phyloP scores from a whole-genome alignment of 2,888 invertebrate species.

The Pantelozetes paolii region DNA sequence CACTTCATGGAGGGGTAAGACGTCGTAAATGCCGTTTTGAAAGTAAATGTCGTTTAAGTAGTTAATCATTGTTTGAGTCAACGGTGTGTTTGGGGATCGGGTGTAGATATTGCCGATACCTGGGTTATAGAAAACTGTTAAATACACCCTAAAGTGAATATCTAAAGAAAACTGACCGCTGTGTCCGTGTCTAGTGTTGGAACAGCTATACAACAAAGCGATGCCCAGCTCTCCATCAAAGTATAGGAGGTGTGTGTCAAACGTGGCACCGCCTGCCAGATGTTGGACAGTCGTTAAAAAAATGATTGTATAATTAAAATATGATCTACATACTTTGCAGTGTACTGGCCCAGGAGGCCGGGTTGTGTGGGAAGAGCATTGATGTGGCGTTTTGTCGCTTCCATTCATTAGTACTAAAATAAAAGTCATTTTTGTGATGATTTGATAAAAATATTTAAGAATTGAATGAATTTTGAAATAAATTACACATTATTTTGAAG shows the following conservation, averaged over 20 bases:
- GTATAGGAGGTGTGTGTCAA: constrained; percentile 39
- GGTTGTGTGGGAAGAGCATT: constrained; percentile 20
- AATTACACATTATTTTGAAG: constrained; percentile 40
- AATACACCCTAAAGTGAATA: not conserved
- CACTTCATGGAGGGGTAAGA: constrained; percentile 35
- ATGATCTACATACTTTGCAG: constrained; percentile 28
- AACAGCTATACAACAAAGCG: constrained; percentile 37
- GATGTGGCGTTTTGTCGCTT: constrained; percentile 39
- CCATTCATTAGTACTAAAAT: constrained; percentile 37
- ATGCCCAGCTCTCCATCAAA: constrained; percentile 38
- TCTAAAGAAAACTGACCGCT: not conserved
- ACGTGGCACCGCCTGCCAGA: constrained; percentile 32
- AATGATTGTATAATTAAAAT: no score
- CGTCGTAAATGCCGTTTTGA: constrained; percentile 41
- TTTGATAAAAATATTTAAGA: no score
- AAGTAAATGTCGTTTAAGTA: constrained; percentile 36
- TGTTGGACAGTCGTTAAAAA: no score
- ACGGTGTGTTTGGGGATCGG: constrained; percentile 32
- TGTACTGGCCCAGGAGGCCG: constrained; percentile 37
- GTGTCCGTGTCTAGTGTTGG: constrained; percentile 36
- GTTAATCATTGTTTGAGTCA: constrained; percentile 30
- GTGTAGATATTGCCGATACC: constrained; percentile 41
- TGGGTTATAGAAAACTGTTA: not conserved
- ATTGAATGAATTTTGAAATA: no score
- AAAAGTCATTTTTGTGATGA: not conserved